These are phyloP conservation scores for Sylvilagus floridanus DNA, from an alignment of 2,797 vertebrate genomes.

Conservation along the genomic window DNA sequence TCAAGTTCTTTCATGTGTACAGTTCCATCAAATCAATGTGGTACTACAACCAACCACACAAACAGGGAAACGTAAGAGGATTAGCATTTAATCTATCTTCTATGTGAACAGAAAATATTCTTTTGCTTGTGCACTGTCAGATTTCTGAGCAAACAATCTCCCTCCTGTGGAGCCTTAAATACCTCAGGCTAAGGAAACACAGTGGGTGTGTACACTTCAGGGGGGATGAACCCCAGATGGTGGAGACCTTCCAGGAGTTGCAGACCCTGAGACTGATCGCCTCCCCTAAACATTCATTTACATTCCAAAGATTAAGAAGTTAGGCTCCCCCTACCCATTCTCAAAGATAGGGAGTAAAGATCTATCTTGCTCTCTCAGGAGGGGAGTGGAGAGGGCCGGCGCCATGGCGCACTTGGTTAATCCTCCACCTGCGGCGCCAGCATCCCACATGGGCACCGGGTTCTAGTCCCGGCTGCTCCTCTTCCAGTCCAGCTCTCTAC, in stretches of 20 bases:
- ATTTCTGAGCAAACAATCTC: neutral
- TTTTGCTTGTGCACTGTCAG: neutral
- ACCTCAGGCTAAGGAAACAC: neutral
- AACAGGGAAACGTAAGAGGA: neutral
- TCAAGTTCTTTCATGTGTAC: neutral
- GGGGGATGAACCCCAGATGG: neutral
- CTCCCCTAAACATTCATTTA: neutral
- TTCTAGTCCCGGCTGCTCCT: too few relatives aligned
- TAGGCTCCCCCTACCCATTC: neutral
- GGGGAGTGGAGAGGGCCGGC: too few relatives aligned
- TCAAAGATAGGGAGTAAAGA: neutral
- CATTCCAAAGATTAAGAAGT: slow-evolving; percentile 16
- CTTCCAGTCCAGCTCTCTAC: too few relatives aligned
- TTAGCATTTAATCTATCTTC: neutral
- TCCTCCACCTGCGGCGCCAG: too few relatives aligned
- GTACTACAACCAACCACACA: neutral
- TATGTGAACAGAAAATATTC: slow-evolving; percentile 1
- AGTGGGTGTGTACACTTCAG: neutral
- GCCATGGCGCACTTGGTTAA: too few relatives aligned
- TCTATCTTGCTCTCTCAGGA: neutral
- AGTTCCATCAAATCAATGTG: neutral
- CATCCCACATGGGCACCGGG: too few relatives aligned
- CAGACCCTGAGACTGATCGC: neutral
- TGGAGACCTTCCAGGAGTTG: neutral
- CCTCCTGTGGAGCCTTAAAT: neutral